These are phyloP conservation scores for Channa maculata DNA, from an alignment of 2,113 vertebrate species.

Conservation along the genomic window DNA sequence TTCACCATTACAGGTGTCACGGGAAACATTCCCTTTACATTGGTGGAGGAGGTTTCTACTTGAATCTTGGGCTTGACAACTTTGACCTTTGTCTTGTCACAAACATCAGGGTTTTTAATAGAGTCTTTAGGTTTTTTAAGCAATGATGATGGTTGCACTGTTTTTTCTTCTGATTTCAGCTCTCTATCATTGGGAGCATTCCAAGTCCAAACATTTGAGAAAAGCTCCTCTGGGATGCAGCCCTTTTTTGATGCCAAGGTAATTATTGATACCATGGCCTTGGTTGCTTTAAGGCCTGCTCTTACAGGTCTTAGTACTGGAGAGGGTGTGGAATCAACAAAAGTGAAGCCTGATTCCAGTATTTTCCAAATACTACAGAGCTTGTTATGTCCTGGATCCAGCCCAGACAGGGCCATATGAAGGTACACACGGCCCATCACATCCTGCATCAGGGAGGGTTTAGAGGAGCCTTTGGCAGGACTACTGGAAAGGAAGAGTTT, in stretches of 20 bases:
- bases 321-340: slow-evolving; percentile 69
- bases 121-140: slow-evolving; percentile 67
- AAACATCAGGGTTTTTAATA: slow-evolving; percentile 36
- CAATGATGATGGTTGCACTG: neutral
- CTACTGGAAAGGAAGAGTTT: slow-evolving; percentile 27
- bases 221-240: slow-evolving; percentile 75
- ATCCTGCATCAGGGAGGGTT: slow-evolving; percentile 76
- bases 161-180: slow-evolving; percentile 54
- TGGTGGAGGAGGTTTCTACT: slow-evolving; percentile 35
- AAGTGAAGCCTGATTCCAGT: slow-evolving; percentile 84
- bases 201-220: slow-evolving; percentile 84
- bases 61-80: slow-evolving; percentile 53
- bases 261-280: slow-evolving; percentile 79
- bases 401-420: slow-evolving; percentile 76
- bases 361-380: slow-evolving; percentile 75
- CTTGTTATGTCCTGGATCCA: slow-evolving; percentile 58
- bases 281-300: slow-evolving; percentile 84
- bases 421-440: slow-evolving; percentile 83
- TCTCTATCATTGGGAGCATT: slow-evolving; percentile 60
- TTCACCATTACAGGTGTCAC: slow-evolving; percentile 70
- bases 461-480: neutral
- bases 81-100: slow-evolving; percentile 48
- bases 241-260: slow-evolving; percentile 69
- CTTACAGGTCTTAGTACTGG: slow-evolving; percentile 77
- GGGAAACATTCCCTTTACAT: slow-evolving; percentile 56